phyloP scores from a whole-genome alignment of 2,888 invertebrate genomes.

The Nowickia ferox region DNA sequence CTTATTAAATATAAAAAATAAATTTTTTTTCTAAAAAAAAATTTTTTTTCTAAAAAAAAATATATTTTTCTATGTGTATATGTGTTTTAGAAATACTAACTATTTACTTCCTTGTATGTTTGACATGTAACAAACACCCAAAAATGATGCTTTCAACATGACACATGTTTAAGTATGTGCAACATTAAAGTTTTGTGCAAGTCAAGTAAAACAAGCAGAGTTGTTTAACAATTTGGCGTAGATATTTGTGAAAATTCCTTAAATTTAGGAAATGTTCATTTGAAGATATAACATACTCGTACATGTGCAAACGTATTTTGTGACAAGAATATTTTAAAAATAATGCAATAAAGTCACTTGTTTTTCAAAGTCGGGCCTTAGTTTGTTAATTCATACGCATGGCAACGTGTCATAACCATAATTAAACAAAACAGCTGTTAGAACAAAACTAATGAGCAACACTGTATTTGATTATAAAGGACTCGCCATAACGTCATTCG shows the following conservation, averaged over 20 bases:
- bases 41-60: background rate
- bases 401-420: too few relatives aligned
- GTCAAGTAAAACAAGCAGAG: constrained; percentile 21
- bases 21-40: too few relatives aligned
- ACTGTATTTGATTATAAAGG: too few relatives aligned
- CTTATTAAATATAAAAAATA: background rate
- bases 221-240: constrained; percentile 34
- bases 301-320: too few relatives aligned
- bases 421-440: too few relatives aligned
- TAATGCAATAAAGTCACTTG: too few relatives aligned
- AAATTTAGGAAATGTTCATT: background rate
- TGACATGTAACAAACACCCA: constrained; percentile 54
- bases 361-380: too few relatives aligned
- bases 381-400: too few relatives aligned
- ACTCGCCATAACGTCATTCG: too few relatives aligned
- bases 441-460: too few relatives aligned
- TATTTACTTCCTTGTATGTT: constrained; percentile 66
- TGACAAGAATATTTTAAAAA: too few relatives aligned
- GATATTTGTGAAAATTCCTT: background rate
- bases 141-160: constrained; percentile 19
- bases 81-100: constrained; percentile 27
- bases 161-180: constrained; percentile 25
- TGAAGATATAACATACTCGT: too few relatives aligned
- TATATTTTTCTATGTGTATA: background rate
- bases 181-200: constrained; percentile 30